Percentiles rank a stretch among this genome's conserved stretches.
Conservation (phyloP, 2,888 invertebrate species). For the Drosophila anceps region DNA sequence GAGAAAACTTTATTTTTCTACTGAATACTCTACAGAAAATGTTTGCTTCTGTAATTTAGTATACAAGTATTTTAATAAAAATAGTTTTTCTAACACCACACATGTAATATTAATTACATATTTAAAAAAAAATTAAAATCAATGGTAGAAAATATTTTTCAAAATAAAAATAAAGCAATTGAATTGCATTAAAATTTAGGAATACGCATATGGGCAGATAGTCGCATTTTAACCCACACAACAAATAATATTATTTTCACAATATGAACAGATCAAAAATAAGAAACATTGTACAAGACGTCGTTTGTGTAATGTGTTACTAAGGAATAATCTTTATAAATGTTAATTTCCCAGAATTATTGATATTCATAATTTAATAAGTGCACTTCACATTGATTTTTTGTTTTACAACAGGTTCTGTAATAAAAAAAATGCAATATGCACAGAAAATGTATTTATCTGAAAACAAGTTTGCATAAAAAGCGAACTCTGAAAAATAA, state of each 20-base stretch:
- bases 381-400: neutral
- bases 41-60: neutral
- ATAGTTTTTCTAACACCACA: neutral
- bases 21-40: neutral
- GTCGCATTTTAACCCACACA: neutral
- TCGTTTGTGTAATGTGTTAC: slow-evolving; percentile 7
- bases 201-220: neutral
- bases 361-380: neutral
- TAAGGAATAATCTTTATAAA: neutral
- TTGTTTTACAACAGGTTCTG: neutral
- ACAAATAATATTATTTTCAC: neutral
- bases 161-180: no score
- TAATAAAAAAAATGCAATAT: neutral
- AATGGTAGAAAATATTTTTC: no score
- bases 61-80: neutral
- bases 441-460: neutral
- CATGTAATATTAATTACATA: no score
- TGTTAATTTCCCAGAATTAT: neutral
- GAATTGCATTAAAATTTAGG: neutral
- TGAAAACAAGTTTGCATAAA: neutral
- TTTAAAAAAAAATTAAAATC: no score
- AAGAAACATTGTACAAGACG: neutral
- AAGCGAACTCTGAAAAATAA: neutral
- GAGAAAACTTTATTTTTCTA: neutral
- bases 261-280: neutral